phyloP scores from a whole-genome alignment of 2,797 vertebrate genomes.

The Notoglanidium macrostoma region DNA sequence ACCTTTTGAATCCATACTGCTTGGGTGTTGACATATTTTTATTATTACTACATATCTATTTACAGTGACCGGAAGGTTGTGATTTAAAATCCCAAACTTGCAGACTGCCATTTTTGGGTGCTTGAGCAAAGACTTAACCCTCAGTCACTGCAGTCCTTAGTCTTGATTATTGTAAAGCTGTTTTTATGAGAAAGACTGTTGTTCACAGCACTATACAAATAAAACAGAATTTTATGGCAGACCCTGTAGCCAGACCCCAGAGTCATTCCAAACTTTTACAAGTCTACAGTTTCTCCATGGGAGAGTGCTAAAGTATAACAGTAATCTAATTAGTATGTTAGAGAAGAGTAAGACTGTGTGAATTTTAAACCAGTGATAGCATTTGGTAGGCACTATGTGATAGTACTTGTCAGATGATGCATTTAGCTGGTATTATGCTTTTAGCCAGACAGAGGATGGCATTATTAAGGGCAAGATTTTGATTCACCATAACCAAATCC shows the following conservation, averaged over 20 bases:
- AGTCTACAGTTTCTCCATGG: not conserved
- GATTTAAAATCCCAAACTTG: not conserved
- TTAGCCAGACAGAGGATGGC: not conserved
- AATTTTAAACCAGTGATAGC: not conserved
- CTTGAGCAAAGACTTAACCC: not conserved
- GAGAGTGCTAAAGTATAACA: not conserved
- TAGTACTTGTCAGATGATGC: not conserved
- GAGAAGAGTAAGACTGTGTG: not conserved
- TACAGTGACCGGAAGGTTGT: not conserved
- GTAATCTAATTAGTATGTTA: not conserved
- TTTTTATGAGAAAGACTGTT: not conserved
- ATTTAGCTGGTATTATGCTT: not conserved
- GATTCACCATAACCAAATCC: not conserved
- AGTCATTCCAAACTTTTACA: not conserved
- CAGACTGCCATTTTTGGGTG: not conserved
- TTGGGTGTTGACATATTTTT: not conserved
- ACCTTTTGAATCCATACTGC: not conserved
- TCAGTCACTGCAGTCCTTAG: not conserved
- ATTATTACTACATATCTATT: not conserved
- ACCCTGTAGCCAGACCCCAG: not conserved
- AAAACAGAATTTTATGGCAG: not conserved
- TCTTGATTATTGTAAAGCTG: not conserved
- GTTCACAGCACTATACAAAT: not conserved
- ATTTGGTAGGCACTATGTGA: not conserved
- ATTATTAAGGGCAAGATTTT: not conserved